Evolutionary conservation across 1,140 invertebrate species (phyloP), one percentile per base, ranked within the genome.

Genomic region (Drosophila santomea): DNA sequence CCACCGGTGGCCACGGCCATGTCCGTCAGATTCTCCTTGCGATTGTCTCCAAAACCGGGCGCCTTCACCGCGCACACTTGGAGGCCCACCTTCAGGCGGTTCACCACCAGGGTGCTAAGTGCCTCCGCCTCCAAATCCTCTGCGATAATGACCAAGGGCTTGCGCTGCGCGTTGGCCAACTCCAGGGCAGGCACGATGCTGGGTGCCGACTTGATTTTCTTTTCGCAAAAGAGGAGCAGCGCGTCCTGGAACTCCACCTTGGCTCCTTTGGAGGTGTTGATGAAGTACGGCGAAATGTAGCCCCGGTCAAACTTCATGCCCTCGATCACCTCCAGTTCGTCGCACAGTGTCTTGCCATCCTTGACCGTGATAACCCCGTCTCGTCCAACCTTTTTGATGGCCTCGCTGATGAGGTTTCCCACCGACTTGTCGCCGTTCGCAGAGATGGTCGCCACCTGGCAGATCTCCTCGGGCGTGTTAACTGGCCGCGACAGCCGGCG

Each of bases 301-400:
- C 99, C 99, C 73, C 99, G 95, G 91, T 99, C 99, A 93, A 99
- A 99, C 93, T 99, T 99, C 97, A 99, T 98, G 83, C 99, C 99
- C 93, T 99, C 98, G 92, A 99, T 99, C 10, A 98, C 86, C 94
- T 99, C 98, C 8, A 99, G 93, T 93, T 99, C 99, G 93, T 99
- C 99, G 67, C 94, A 95, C 25, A 99, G 93, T 0, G 98, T 99
- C 93, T 99, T 99, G 20, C 99, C 99, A 94, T 99, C 99, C 93
- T 99, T 99, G 0, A 99, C 99, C 11, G 99, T 99, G 48, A 99
- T 99, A 1, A 99, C 99, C 50, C 99, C 99, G 91, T 99, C 98
- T 69, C 97, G 96, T 8, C 99, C 99, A 28, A 97, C 96, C 93
- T 96, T 97, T 91, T 99, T 99, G 98, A 99, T 99, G 14, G 99